These are phyloP conservation scores for Rallus limicola DNA, from an alignment of 2,113 vertebrate genomes.

Conservation along the genomic window DNA sequence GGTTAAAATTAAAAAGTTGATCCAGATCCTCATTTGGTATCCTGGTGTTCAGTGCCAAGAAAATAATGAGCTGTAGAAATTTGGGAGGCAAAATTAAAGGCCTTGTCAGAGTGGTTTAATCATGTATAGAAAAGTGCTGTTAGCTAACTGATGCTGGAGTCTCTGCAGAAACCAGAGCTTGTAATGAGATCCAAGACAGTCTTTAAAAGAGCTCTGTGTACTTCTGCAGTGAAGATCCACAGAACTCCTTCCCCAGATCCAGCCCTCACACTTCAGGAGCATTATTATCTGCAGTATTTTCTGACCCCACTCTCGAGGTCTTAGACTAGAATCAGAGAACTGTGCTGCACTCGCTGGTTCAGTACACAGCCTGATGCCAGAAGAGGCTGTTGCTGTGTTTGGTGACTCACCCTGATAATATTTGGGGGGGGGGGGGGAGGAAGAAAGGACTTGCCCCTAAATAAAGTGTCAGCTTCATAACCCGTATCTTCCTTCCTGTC, in stretches of 20 bases:
- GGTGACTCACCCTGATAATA: slow-evolving; percentile 3
- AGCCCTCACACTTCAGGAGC: neutral
- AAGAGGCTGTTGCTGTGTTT: slow-evolving; percentile 8
- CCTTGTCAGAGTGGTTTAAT: slow-evolving; percentile 46
- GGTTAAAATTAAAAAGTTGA: slow-evolving; percentile 33
- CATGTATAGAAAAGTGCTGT: slow-evolving; percentile 5
- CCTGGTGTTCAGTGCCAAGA: neutral
- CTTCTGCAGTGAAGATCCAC: neutral
- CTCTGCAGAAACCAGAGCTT: slow-evolving; percentile 38
- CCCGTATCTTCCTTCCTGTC: neutral
- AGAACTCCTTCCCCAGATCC: neutral
- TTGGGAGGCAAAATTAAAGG: slow-evolving; percentile 15
- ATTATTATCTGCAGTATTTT: neutral
- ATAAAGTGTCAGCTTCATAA: neutral
- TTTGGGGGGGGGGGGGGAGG: neutral
- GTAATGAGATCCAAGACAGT: neutral
- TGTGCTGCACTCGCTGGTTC: neutral
- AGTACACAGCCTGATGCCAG: neutral
- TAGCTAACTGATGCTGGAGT: neutral
- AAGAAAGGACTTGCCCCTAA: neutral
- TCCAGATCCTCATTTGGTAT: slow-evolving; percentile 13
- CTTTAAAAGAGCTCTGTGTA: neutral
- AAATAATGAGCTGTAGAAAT: slow-evolving; percentile 58
- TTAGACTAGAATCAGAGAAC: neutral
- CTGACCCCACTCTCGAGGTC: neutral